Evolutionary conservation across 2,888 invertebrate genomes (phyloP).

Genomic region (Thymelicus acteon): DNA sequence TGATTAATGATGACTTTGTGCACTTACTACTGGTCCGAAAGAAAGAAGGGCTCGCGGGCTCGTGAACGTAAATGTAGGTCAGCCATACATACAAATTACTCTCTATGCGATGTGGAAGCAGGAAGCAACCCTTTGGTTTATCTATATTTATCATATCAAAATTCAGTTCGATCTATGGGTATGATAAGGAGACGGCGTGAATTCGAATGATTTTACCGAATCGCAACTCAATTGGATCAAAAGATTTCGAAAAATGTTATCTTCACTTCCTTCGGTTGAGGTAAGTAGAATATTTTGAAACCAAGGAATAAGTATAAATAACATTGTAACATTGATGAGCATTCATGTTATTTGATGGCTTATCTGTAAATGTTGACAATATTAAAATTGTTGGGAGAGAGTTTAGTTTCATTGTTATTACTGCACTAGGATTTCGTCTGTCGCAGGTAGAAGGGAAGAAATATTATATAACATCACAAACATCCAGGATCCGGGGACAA

Average conservation of each 20-base stretch:
- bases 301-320: neutral
- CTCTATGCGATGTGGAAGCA: constrained; percentile 48
- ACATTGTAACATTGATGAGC: too few species aligned
- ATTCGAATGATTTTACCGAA: constrained; percentile 17
- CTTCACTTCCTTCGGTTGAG: neutral
- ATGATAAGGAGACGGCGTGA: constrained; percentile 13
- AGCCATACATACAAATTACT: constrained; percentile 66
- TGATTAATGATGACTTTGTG: constrained; percentile 69
- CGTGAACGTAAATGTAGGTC: constrained; percentile 56
- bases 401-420: too few species aligned
- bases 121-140: constrained; percentile 53
- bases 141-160: constrained; percentile 35
- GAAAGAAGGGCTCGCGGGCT: constrained; percentile 50
- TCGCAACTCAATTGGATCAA: constrained; percentile 13
- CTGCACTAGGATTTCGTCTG: neutral
- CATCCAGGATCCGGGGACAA: neutral
- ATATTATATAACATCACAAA: neutral
- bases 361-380: too few species aligned
- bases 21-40: constrained; percentile 56
- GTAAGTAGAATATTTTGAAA: neutral
- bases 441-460: neutral
- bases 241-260: constrained; percentile 3
- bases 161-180: constrained; percentile 28
- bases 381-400: too few species aligned
- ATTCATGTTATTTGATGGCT: too few species aligned